Conservation (phyloP, 2,888 invertebrate species). For the Rhimphoctona megacephalus region DNA sequence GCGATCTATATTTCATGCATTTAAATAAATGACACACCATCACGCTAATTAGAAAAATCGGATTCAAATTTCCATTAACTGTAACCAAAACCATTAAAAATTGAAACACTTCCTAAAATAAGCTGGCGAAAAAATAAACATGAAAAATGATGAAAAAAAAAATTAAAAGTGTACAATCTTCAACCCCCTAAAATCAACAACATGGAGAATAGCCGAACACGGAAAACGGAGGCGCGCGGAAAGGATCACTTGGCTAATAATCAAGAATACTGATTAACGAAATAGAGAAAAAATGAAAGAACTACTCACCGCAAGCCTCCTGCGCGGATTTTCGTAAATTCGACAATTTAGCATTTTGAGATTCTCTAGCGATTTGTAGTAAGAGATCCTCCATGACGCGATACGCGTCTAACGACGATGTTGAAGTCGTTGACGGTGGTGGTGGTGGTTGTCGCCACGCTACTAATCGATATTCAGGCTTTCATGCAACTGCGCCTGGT, state of each 20-base stretch:
- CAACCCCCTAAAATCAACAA: not conserved
- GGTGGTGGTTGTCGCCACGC: conserved; percentile 73
- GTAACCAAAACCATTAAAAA: not conserved
- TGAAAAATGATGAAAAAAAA: not conserved
- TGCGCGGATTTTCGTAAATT: conserved; percentile 93
- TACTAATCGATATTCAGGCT: conserved; percentile 80
- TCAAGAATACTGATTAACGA: not conserved
- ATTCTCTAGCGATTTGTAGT: conserved; percentile 93
- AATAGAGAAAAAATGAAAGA: not conserved
- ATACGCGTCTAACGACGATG: conserved; percentile 69
- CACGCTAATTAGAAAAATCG: not conserved
- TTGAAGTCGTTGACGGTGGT: conserved; percentile 41
- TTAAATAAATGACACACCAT: not conserved
- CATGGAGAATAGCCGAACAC: not conserved
- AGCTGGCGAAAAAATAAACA: not conserved
- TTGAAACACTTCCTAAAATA: not conserved
- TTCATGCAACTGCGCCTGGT: conserved; percentile 59
- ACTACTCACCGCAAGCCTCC: conserved; percentile 92
- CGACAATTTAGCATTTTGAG: conserved; percentile 91
- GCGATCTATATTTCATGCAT: not conserved
- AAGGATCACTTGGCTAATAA: not conserved
- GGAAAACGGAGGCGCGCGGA: conserved; percentile 6
- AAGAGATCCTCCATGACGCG: conserved; percentile 94
- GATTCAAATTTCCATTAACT: too few species aligned
- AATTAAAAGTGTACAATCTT: not conserved